These are phyloP conservation scores for Tetranychus piercei DNA, from an alignment of 2,888 invertebrate species.

Conservation along the genomic window DNA sequence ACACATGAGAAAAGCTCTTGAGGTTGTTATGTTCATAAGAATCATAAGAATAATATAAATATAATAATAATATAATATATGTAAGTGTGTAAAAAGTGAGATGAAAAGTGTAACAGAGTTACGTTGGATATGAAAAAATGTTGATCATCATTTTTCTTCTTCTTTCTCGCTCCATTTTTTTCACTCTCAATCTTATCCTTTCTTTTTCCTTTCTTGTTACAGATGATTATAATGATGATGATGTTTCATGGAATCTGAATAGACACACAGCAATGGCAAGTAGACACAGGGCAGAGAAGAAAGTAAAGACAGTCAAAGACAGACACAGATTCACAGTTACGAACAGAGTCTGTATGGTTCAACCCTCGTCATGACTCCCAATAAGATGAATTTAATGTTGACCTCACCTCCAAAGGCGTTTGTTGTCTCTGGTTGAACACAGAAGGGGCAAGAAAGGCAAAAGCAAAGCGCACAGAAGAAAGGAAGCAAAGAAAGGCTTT, in stretches of 20 bases:
- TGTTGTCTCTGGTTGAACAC: background rate
- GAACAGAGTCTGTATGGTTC: no score
- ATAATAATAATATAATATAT: no score
- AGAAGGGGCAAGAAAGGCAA: no score
- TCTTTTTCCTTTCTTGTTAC: background rate
- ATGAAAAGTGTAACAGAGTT: background rate
- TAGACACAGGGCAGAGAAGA: no score
- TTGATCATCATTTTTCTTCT: background rate
- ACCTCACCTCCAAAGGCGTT: constrained; percentile 1
- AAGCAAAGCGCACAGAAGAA: no score
- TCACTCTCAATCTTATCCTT: background rate
- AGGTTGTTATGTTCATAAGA: no score
- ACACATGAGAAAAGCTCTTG: no score
- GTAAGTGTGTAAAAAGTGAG: background rate
- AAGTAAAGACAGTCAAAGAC: no score
- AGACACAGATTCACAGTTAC: no score
- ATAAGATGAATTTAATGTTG: background rate
- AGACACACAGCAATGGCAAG: background rate
- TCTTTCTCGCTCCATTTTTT: background rate
- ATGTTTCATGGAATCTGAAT: background rate
- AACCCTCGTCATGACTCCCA: background rate
- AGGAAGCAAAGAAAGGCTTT: no score
- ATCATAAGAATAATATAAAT: no score
- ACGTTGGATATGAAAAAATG: background rate
- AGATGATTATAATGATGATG: background rate